phyloP scores from a whole-genome alignment of 2,113 vertebrate genomes.

The Prunella fulvescens region DNA sequence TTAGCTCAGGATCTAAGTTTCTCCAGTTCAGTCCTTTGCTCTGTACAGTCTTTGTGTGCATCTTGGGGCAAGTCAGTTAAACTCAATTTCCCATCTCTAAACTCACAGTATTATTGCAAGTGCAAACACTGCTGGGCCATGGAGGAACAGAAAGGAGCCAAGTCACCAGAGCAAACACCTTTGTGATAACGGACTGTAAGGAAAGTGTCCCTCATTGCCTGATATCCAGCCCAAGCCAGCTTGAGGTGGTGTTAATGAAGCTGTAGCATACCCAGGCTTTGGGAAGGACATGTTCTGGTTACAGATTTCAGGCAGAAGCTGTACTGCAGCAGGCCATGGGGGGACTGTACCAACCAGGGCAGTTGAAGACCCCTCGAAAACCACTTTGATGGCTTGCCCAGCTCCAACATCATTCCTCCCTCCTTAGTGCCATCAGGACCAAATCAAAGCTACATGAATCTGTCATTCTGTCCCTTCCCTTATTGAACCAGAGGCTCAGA shows the following conservation, averaged over 20 bases:
- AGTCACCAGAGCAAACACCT: neutral
- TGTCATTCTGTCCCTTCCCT: neutral
- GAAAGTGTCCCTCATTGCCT: neutral
- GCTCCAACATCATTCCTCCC: neutral
- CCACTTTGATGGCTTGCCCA: neutral
- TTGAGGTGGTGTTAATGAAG: neutral
- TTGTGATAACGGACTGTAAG: neutral
- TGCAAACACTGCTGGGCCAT: neutral
- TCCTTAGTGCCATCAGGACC: neutral
- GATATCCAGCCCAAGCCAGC: neutral
- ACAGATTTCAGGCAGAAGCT: neutral
- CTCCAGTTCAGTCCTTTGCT: neutral
- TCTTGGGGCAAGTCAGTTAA: neutral
- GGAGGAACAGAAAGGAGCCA: neutral
- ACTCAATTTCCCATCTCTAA: neutral
- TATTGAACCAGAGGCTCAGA: conserved; percentile 31
- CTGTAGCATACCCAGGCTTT: neutral
- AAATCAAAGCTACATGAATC: neutral
- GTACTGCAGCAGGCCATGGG: neutral
- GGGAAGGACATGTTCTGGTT: neutral
- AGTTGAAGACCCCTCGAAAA: neutral
- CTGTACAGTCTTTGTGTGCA: neutral
- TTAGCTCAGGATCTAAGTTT: neutral
- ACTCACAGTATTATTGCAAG: neutral
- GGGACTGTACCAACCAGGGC: neutral